Evolutionary conservation across 2,113 vertebrate genomes (phyloP), one percentile per base, ranked within the genome.

Genomic region (Pachycephala philippinensis): DNA sequence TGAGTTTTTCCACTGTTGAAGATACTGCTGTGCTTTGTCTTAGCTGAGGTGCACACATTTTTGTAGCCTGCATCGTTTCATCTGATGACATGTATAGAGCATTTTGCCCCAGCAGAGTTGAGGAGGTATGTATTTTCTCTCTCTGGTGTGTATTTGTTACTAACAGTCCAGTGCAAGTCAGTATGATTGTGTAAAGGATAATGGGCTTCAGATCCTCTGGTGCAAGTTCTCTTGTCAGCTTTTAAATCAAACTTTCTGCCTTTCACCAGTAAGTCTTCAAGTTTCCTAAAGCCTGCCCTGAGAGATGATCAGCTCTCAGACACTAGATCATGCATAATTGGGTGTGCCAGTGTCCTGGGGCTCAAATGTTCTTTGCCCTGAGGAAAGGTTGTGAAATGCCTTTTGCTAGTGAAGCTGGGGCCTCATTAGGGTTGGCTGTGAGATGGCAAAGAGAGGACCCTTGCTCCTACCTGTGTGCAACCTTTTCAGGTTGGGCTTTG

Each of bases 281-380:
- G 15, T 53, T 88, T 83, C 27, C 45, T 88, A 42, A 53, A 86
- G 27, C 31, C 16, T n/a, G 1, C 9, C 54, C 5, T 33, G 37
- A 19, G 53, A 76, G 44, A 33, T 7, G n/a, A n/a, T 65, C 44
- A 15, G 24, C 30, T 75, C 47, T 68, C 15, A 44, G 57, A 17
- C 37, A 50, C 4, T 47, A 35, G 37, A 42, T 50, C 1, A 0
- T 14, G 27, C n/a, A 56, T 30, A 21, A 1, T 1, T 10, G 24
- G 31, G 16, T 19, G 39, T 49, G 9, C 28, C 19, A 23, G 6
- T n/a, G 39, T 74, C 47, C 63, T n/a, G 42, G 49, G n/a, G 40
- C 61, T 94, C 83, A 44, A 23, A 39, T 24, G 26, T 11, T 57
- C 83, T 87, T 65, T 83, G 37, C 42, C 66, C 39, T 21, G 33